A percentile compares a stretch with the other conserved stretches of the same genome.
These are phyloP conservation scores for Aramus guarauna DNA, from an alignment of 2,113 vertebrate genomes.

Conservation along the genomic window DNA sequence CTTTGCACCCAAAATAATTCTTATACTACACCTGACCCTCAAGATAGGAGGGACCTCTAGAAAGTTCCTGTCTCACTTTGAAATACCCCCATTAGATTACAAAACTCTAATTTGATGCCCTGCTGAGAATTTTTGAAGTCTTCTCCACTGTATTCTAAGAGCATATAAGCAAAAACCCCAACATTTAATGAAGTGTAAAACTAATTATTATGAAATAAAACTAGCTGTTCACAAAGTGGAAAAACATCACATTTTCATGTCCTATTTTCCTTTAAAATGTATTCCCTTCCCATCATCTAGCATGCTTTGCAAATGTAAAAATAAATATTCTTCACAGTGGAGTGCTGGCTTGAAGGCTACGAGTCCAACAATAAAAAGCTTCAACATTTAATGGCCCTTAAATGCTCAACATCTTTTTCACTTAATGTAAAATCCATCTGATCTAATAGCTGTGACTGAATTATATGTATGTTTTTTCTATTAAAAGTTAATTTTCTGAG, in stretches of 20 bases:
- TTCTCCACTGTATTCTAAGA: background rate
- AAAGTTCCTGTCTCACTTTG: background rate
- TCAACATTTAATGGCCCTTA: slow-evolving; percentile 72
- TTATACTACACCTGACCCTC: background rate
- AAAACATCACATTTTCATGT: slow-evolving; percentile 56
- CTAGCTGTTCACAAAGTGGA: slow-evolving; percentile 55
- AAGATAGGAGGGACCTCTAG: background rate
- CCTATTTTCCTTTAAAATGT: slow-evolving; percentile 58
- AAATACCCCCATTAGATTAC: background rate
- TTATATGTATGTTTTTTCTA: slow-evolving; percentile 64
- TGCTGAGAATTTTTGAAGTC: slow-evolving; percentile 5
- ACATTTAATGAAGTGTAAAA: slow-evolving; percentile 68
- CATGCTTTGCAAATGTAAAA: slow-evolving; percentile 46
- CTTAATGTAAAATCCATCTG: slow-evolving; percentile 74
- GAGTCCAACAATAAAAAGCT: slow-evolving; percentile 60
- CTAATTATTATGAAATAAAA: slow-evolving; percentile 73
- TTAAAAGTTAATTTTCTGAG: slow-evolving; percentile 76
- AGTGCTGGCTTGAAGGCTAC: slow-evolving; percentile 19
- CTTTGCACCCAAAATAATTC: background rate
- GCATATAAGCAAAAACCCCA: background rate
- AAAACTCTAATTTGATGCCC: background rate
- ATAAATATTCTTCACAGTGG: slow-evolving; percentile 57
- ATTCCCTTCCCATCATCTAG: slow-evolving; percentile 38
- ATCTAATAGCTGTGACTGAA: slow-evolving; percentile 72
- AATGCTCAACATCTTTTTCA: slow-evolving; percentile 70